Evolutionary conservation across 2,888 invertebrate genomes (phyloP), one percentile per base, ranked within the genome.

Genomic region (Chironomus tentans): DNA sequence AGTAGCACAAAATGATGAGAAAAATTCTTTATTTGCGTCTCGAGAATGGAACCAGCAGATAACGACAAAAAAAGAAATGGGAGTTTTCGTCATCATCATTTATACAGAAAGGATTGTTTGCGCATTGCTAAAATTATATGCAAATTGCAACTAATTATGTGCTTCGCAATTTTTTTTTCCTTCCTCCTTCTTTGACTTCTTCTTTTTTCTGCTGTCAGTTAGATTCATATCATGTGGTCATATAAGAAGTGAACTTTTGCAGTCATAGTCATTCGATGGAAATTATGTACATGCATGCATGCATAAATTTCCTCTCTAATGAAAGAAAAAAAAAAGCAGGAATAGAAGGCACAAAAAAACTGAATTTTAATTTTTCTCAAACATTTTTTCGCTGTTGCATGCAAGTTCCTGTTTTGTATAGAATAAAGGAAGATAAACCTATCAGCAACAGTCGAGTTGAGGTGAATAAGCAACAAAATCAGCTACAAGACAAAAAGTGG

Each of bases 111-210:
- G 28, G 56, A 56, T 56, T 71, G 71, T 71, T 71, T 71, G 56
- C 24, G 50, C 71, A 70, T 48, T 70, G 70, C 47, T 46, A 71
- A n/a, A 71, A 71, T 50, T 56, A 56, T 21, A 71, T 71, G 71
- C 71, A 71, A 71, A 71, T 71, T 71, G 46, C 28, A 71, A 71
- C 71, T 71, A 71, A 71, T 71, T 71, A 71, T 50, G 22, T 56
- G 70, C 21, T 47, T 71, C 38, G 38, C 38, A 38, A 56, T 56
- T 50, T 18, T 56, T 38, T 70, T 48, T 24, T 18, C 21, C 24
- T 22, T 13, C 24, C 21, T 65, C 22, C 12, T 21, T 18, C 21
- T 62, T 13, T 12, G 6, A 18, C 13, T 65, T 18, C 56, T 56
- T 15, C 13, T 50, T 6, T 15, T 15, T 15, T 50, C 0, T n/a